Conservation (phyloP, 2,888 invertebrate genomes). For the Gibbula magus region DNA sequence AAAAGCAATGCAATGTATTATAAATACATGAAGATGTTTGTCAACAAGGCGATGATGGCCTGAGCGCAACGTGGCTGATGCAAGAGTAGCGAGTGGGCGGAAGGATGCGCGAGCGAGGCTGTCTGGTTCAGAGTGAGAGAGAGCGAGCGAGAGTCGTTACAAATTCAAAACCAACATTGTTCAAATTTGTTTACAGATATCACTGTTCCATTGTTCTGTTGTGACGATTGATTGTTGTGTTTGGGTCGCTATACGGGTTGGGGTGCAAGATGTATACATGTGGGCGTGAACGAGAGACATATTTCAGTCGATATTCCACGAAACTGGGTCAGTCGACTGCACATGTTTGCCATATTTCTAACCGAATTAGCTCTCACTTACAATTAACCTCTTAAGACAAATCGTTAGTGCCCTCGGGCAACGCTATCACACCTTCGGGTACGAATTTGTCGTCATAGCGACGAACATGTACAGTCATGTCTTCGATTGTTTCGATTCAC, state of each 20-base stretch:
- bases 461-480: neutral
- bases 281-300: neutral
- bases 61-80: neutral
- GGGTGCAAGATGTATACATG: neutral
- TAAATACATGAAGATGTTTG: neutral
- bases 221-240: neutral
- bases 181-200: neutral
- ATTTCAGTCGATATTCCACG: neutral
- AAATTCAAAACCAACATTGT: neutral
- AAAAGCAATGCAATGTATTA: slow-evolving; percentile 8
- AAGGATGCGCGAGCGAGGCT: neutral
- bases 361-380: too few relatives aligned
- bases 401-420: too few relatives aligned
- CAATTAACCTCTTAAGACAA: too few relatives aligned
- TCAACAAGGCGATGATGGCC: neutral
- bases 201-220: slow-evolving; percentile 8
- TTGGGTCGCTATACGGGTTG: neutral
- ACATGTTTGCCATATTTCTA: neutral
- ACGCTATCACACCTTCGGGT: neutral
- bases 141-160: neutral
- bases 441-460: neutral
- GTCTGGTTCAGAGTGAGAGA: neutral
- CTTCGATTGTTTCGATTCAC: neutral
- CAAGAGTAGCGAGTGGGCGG: too few relatives aligned
- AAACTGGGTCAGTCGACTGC: neutral